Evolutionary conservation across 2,888 invertebrate species (phyloP), one percentile per base, ranked within the genome.

Genomic region (Caenorhabditis panamensis): DNA sequence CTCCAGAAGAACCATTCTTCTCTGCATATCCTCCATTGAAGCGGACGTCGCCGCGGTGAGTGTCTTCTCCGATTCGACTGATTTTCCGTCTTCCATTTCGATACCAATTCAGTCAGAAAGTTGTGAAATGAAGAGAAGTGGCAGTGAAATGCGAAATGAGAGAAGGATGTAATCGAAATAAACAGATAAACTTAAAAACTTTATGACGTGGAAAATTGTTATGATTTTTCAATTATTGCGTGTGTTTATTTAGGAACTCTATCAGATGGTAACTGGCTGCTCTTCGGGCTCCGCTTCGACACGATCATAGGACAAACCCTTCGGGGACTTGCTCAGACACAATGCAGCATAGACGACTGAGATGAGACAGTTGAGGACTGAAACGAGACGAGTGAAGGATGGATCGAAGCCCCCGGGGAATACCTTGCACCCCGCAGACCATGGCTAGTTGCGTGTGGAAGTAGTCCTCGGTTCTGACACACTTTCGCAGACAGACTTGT

Each of bases 1-100:
- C 54, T 72, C 49, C 63, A 79, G 49, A 9, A 79, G 72, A 56
- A 79, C 53, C 78, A 78, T 66, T 54, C 71, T 66, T 66, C 71
- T 56, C 24, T 58, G 59, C 37, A 71, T 44, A 66, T 78, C 53
- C n/a, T 78, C 78, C 16, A 78, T 58, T 18, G 78, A 66, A 31
- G 58, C 20, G 13, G 75, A 61, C 8, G 28, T 53, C 16, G 16
- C 11, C 44, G 58, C n/a, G n/a, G n/a, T n/a, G n/a, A n/a, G n/a
- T n/a, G n/a, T n/a, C n/a, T n/a, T 51, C 41, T 49, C 58, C 54
- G 13, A 63, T 56, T 64, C 58, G 22, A 41, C 44, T 59, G 64
- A 58, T 58, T 51, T 58, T 68, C 31, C 69, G 37, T 69, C 64
- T 69, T 51, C 77, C 69, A 77, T 77, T 77, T 69, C 53, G 53